Percentiles rank a stretch among this genome's conserved stretches.
Evolutionary conservation across 2,888 invertebrate species (phyloP).

Genomic region (Cryptocheilus praepositus): DNA sequence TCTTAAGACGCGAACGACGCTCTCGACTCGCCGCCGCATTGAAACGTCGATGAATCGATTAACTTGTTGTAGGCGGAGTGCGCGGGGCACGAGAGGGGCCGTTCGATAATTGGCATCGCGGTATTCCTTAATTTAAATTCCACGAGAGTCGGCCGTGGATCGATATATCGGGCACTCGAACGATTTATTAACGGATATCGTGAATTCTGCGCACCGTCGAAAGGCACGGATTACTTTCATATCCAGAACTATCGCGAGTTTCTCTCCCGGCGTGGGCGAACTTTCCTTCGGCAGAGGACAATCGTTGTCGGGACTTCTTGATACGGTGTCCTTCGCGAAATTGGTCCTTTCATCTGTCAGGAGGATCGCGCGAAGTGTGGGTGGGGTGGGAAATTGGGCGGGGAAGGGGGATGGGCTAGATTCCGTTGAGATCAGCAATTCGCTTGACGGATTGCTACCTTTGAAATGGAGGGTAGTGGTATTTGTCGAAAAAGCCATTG

Average conservation of each 20-base stretch:
- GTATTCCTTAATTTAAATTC: constrained; percentile 47
- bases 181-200: constrained; percentile 2
- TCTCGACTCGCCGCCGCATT: constrained; percentile 6
- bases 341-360: constrained; percentile 7
- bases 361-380: neutral
- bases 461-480: neutral
- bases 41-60: constrained; percentile 34
- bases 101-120: constrained; percentile 35
- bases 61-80: constrained; percentile 24
- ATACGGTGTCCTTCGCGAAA: neutral
- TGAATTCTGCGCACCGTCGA: too few species aligned
- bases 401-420: too few species aligned
- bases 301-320: too few species aligned
- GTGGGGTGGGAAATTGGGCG: too few species aligned
- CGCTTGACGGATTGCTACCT: neutral
- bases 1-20: neutral
- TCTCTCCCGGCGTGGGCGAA: too few species aligned
- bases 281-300: too few species aligned
- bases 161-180: constrained; percentile 29
- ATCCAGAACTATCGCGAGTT: too few species aligned
- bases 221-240: too few species aligned
- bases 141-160: constrained; percentile 8
- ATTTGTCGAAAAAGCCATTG: neutral
- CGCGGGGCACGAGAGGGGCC: constrained; percentile 12
- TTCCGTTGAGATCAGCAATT: neutral